Base-by-base conservation (phyloP, 2,797 vertebrate species). In the Dryobates pubescens region DNA sequence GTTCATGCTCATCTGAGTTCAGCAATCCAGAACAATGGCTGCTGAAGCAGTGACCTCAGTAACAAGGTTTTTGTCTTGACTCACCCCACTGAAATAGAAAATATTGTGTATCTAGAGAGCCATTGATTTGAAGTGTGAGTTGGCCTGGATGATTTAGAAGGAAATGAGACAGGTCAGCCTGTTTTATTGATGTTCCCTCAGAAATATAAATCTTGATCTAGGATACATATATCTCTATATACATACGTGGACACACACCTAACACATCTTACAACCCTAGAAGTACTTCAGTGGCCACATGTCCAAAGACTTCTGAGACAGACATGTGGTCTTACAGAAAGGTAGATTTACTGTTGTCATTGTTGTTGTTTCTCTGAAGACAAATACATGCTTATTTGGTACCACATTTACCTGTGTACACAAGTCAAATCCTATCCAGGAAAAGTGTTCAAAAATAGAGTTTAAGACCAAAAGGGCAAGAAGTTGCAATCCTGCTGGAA, bases 191-290 rank as follows among this genome's bases (percentile, higher is more conserved):
- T 64, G 36, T 3, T 1, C 27, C 7, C 32, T 86, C 53, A 64
- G 64, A 92, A 85, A 34, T 53, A 73, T 16, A 70, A 54, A 23
- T 64, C 56, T 59, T 43, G 13, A 19, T 64, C 57, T 1, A 1
- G 23, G 14, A 3, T 6, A 59, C 11, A 9, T 47, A 45, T 83
- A 57, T 54, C 17, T 51, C 59, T 57, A 2, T 19, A 56, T 10
- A 41, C 22, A 17, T 4, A 4, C 15, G 47, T 67, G 9, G 6
- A 41, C 13, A 54, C 3, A 2, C 26, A 5, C 0, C 0, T 38
- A 84, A 51, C 18, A 9, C 0, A 0, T 67, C n/a, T 72, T 72
- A 36, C 2, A 85, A 67, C 11, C 13, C 62, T 14, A 29, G 26
- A 71, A 16, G 30, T 63, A 54, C 12, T 49, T 73, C 64, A 64